Base-by-base conservation (phyloP, 1,140 invertebrate genomes). In the Heliconius hermathena region DNA sequence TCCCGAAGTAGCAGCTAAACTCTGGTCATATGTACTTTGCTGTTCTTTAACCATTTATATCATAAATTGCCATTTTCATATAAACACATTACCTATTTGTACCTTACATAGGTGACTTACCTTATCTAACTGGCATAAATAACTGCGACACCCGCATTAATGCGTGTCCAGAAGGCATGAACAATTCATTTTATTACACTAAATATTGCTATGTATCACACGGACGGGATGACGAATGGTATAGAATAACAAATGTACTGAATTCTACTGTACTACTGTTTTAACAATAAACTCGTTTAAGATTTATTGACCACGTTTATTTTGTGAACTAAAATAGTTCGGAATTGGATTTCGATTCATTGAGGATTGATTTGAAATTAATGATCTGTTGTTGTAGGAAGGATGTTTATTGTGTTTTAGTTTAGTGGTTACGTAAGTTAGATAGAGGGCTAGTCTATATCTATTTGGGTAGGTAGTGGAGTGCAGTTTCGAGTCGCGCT, bases 251-350 rank as follows among this genome's bases (percentile, higher is more conserved):
- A 76, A 76, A 80, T 80, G 49, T 75, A 80, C 70, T 73, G 49
- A 66, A 74, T 52, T 46, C 71, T 38, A 52, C 52, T 52, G 49
- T 49, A 60, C 71, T 54, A 49, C 38, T 71, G 70, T 71, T 80
- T 80, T 80, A 80, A 76, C 78, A 76, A 80, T 80, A 80, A 76
- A 80, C 78, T 80, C 49, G 73, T 80, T 76, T 80, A 71, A 77
- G 60, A 77, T 77, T 77, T 77, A 77, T 77, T 49, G 41, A 13
- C 9, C 29, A 16, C 38, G 70, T 71, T 77, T 77, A 71, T 77
- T 76, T 76, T 11, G 36, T 76, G 71, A 66, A 66, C 71, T 72
- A 41, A 72, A 72, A 72, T 72, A 72, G 71, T 72, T 38, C 9
- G 60, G 26, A 66, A 66, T 66, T 29, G 60, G 60, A 66, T 66